Percentiles rank a stretch among this genome's conserved stretches.
These are phyloP conservation scores for Eristalinus aeneus DNA, from an alignment of 2,888 invertebrate species.

Conservation along the genomic window DNA sequence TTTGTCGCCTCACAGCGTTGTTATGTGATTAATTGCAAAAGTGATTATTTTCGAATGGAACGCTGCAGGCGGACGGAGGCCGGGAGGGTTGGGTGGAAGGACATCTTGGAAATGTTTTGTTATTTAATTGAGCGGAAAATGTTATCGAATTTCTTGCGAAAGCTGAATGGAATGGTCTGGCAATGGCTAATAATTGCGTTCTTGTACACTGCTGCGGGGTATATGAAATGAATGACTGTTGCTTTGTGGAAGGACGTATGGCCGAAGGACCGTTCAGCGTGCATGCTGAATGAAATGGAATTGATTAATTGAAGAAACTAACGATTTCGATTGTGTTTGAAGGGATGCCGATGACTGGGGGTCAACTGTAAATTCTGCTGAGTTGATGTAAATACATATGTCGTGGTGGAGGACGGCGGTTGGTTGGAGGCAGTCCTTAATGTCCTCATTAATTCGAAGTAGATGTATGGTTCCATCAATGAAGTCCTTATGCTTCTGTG, in stretches of 20 bases:
- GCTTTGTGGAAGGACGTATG: neutral
- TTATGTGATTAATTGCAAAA: slow-evolving; percentile 68
- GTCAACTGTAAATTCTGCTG: neutral
- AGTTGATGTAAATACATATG: neutral
- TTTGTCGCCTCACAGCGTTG: slow-evolving; percentile 52
- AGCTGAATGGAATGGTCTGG: slow-evolving; percentile 15
- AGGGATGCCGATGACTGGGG: neutral
- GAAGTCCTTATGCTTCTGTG: neutral
- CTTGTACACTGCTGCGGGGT: neutral
- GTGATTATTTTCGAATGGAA: slow-evolving; percentile 57
- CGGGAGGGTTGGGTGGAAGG: neutral
- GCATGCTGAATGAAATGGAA: slow-evolving; percentile 33
- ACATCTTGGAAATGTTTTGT: slow-evolving; percentile 63
- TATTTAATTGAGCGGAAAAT: slow-evolving; percentile 68
- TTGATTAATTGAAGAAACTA: slow-evolving; percentile 53
- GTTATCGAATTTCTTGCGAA: slow-evolving; percentile 44
- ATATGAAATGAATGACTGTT: neutral
- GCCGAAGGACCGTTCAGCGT: neutral
- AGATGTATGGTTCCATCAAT: neutral
- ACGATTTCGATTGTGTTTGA: slow-evolving; percentile 42
- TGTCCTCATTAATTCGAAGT: neutral
- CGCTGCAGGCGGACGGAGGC: neutral
- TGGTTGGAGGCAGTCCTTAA: neutral
- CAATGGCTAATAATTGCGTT: slow-evolving; percentile 44
- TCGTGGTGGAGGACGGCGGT: neutral